These are phyloP conservation scores for Chelonus insularis DNA, from an alignment of 1,140 invertebrate genomes.

Conservation along the genomic window DNA sequence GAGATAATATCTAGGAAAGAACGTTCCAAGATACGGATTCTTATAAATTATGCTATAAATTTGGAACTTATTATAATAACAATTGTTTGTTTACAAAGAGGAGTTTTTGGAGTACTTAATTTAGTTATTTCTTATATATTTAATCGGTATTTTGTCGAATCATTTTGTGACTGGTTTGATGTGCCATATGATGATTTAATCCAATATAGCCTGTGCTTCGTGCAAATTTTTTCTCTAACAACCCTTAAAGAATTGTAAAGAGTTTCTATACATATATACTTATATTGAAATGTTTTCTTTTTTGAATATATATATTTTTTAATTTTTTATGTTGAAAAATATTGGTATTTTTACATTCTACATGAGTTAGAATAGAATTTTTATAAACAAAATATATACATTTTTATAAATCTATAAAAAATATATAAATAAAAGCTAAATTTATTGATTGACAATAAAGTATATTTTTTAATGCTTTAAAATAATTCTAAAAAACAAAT, in stretches of 20 bases:
- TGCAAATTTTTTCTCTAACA: conserved; percentile 49
- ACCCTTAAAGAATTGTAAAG: conserved; percentile 47
- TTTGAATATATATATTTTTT: no score
- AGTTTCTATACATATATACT: no score
- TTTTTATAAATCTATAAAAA: no score
- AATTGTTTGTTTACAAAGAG: conserved; percentile 41
- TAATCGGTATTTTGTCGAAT: conserved; percentile 48
- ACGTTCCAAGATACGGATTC: conserved; percentile 37
- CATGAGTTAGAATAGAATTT: no score
- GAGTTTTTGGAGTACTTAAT: conserved; percentile 47
- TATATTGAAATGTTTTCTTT: no score
- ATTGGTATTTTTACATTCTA: no score
- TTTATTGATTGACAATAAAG: no score
- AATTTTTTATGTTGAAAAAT: no score
- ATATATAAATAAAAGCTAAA: no score
- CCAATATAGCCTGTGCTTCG: conserved; percentile 53
- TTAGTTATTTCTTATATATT: conserved; percentile 48
- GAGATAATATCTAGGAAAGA: conserved; percentile 43
- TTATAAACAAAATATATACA: no score
- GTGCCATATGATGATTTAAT: conserved; percentile 52
- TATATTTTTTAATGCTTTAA: no score
- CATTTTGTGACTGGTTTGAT: conserved; percentile 53
- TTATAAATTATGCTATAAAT: conserved; percentile 39
- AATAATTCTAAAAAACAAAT: no score
- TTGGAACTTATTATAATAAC: conserved; percentile 43